A percentile compares a stretch with the other conserved stretches of the same genome.
Conservation (phyloP, 1,140 invertebrate genomes). For the Drosophila obscura region DNA sequence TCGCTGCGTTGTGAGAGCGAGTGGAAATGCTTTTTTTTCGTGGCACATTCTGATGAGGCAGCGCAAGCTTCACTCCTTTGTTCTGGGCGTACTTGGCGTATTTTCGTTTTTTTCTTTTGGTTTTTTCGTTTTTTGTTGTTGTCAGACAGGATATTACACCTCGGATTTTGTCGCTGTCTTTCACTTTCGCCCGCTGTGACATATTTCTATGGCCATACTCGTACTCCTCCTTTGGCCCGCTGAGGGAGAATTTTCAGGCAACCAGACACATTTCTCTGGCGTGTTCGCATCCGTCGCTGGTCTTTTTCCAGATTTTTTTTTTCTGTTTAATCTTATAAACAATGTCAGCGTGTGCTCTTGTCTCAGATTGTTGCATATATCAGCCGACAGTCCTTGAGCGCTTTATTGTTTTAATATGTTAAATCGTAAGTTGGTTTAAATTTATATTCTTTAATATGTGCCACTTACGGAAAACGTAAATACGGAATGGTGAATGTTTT, state of each 20-base stretch:
- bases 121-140: conserved; percentile 34
- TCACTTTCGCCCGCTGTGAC: conserved; percentile 78
- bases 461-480: conserved; percentile 7
- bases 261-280: conserved; percentile 60
- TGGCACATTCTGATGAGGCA: conserved; percentile 20
- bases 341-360: conserved; percentile 69
- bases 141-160: conserved; percentile 77
- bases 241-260: conserved; percentile 51
- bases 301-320: conserved; percentile 19
- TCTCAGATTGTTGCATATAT: conserved; percentile 56
- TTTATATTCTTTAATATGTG: conserved; percentile 39
- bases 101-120: conserved; percentile 21
- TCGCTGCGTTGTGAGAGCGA: conserved; percentile 35
- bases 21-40: conserved; percentile 19
- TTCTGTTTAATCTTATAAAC: conserved; percentile 66
- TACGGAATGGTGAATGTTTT: conserved; percentile 5
- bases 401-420: conserved; percentile 76
- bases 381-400: conserved; percentile 22
- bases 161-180: conserved; percentile 72
- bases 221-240: conserved; percentile 1
- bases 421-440: conserved; percentile 41
- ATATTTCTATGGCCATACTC: conserved; percentile 68
- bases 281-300: conserved; percentile 32
- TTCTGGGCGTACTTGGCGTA: conserved; percentile 13
- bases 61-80: conserved; percentile 19